phyloP scores from a whole-genome alignment of 1,140 invertebrate species.

The Leptinotarsa defecta region DNA sequence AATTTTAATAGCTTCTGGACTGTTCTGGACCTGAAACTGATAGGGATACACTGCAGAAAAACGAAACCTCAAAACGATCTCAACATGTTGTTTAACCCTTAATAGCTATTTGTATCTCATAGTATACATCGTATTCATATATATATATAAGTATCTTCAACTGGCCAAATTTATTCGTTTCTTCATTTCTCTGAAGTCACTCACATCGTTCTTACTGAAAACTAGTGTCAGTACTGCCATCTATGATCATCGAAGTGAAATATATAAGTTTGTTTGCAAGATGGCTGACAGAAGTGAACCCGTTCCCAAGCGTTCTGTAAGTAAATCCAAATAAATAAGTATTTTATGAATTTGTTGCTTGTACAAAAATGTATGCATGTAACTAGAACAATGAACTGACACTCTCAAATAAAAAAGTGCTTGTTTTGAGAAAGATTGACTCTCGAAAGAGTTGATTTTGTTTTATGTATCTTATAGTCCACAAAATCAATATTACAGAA shows the following conservation, averaged over 20 bases:
- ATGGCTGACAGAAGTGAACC: not conserved
- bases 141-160: too few relatives aligned
- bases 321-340: not conserved
- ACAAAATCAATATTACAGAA: not conserved
- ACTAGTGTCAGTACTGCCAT: not conserved
- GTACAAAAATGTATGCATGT: constrained; percentile 6
- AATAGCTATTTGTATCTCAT: too few relatives aligned
- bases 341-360: constrained; percentile 1
- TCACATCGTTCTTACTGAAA: not conserved
- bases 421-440: not conserved
- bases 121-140: too few relatives aligned
- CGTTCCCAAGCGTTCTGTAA: not conserved
- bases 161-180: too few relatives aligned
- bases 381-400: not conserved
- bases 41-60: too few relatives aligned
- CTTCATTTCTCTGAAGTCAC: too few relatives aligned
- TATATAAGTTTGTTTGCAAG: not conserved
- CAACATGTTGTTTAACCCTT: too few relatives aligned
- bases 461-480: constrained; percentile 8
- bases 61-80: too few relatives aligned
- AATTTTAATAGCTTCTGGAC: too few relatives aligned
- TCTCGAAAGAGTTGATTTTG: not conserved
- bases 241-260: not conserved
- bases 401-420: not conserved
- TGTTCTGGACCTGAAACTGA: too few relatives aligned